A percentile compares a stretch with the other conserved stretches of the same genome.
These are phyloP conservation scores for Xerus rutilus DNA, from an alignment of 2,797 vertebrate genomes.

Conservation along the genomic window DNA sequence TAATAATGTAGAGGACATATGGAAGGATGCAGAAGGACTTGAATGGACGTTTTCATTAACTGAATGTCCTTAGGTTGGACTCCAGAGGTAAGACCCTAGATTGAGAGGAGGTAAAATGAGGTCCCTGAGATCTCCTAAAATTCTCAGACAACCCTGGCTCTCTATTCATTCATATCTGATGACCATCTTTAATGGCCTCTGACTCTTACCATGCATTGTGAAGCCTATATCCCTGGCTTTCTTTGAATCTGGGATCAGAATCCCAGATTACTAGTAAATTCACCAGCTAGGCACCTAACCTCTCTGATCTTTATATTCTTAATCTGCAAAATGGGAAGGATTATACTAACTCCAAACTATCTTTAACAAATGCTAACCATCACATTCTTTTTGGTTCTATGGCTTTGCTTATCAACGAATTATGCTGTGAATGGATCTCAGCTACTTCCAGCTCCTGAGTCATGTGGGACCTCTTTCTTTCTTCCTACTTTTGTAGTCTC, in stretches of 20 bases:
- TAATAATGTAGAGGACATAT: background rate
- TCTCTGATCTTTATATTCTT: background rate
- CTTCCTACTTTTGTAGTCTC: background rate
- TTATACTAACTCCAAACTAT: background rate
- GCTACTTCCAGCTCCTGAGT: background rate
- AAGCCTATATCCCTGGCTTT: background rate
- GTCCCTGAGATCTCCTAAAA: background rate
- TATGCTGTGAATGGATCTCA: background rate
- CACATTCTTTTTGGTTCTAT: background rate
- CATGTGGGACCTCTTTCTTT: background rate
- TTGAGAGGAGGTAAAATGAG: background rate
- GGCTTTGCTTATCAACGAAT: background rate
- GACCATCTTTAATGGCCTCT: background rate
- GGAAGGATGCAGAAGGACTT: background rate
- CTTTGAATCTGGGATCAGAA: constrained; percentile 5
- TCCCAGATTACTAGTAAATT: background rate
- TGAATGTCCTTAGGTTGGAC: background rate
- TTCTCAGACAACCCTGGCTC: background rate
- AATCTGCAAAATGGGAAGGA: background rate
- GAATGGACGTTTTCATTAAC: background rate
- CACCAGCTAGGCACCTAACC: background rate
- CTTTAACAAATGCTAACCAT: background rate
- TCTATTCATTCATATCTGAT: background rate
- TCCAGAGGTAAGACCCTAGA: background rate
- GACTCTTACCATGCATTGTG: background rate